Conservation (phyloP, 1,140 invertebrate genomes). For the Anoplolepis gracilipes region DNA sequence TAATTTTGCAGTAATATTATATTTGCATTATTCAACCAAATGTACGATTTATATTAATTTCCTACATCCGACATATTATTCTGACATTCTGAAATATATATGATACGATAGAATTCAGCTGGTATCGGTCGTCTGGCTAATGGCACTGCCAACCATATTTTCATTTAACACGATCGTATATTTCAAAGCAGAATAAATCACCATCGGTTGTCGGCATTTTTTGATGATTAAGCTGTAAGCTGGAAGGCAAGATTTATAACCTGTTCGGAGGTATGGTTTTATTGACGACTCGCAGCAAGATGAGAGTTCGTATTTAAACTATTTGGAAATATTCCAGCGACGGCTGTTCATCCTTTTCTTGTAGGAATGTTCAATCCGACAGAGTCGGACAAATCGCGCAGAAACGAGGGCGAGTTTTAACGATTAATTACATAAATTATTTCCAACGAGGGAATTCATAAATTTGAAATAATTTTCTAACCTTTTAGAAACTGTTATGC, state of each 20-base stretch:
- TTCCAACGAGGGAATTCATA: slow-evolving; percentile 7
- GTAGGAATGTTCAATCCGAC: slow-evolving; percentile 11
- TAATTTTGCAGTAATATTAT: neutral
- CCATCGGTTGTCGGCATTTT: slow-evolving; percentile 56
- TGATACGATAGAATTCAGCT: neutral
- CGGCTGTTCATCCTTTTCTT: slow-evolving; percentile 52
- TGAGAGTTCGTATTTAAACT: slow-evolving; percentile 41
- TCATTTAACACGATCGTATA: slow-evolving; percentile 62
- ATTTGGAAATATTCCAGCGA: slow-evolving; percentile 56
- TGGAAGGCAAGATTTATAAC: slow-evolving; percentile 53
- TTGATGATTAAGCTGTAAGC: slow-evolving; percentile 61
- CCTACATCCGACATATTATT: slow-evolving; percentile 46
- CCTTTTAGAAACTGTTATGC: slow-evolving; percentile 1
- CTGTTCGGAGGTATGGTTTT: slow-evolving; percentile 51
- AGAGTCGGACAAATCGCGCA: neutral
- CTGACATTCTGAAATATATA: slow-evolving; percentile 34
- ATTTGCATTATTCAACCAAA: slow-evolving; percentile 33
- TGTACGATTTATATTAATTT: slow-evolving; percentile 51
- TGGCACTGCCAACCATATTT: slow-evolving; percentile 53
- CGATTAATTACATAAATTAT: slow-evolving; percentile 54
- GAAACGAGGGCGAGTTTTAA: slow-evolving; percentile 12
- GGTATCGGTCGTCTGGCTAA: slow-evolving; percentile 20
- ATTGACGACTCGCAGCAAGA: slow-evolving; percentile 46
- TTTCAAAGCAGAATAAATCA: slow-evolving; percentile 53
- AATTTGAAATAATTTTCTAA: slow-evolving; percentile 37